These are phyloP conservation scores for Rhabdornis inornatus DNA, from an alignment of 2,113 vertebrate species.

Conservation along the genomic window DNA sequence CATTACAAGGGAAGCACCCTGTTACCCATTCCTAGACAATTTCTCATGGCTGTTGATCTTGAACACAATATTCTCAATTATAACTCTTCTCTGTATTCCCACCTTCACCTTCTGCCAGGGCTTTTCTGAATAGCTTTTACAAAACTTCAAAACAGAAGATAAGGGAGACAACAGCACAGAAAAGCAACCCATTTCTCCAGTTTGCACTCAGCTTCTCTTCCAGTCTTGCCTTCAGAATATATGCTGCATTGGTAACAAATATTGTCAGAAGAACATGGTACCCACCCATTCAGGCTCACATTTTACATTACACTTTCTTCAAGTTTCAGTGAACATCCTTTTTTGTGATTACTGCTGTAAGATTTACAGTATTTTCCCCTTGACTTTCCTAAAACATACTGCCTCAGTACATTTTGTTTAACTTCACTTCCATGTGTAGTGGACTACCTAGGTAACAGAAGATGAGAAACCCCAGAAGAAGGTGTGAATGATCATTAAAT, in stretches of 20 bases:
- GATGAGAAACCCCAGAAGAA: background rate
- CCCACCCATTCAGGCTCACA: background rate
- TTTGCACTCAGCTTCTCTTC: background rate
- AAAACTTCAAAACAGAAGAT: background rate
- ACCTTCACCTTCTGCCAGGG: background rate
- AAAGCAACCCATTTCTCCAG: background rate
- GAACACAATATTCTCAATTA: background rate
- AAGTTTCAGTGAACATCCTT: background rate
- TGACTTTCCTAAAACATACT: background rate
- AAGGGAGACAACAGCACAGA: background rate
- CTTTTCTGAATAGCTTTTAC: background rate
- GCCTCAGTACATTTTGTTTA: background rate
- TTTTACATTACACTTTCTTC: background rate
- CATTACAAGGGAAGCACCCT: background rate
- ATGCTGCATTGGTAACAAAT: background rate
- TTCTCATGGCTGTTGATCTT: background rate
- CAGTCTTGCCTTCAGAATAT: background rate
- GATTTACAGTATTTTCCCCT: background rate
- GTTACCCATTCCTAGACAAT: background rate
- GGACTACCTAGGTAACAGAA: background rate
- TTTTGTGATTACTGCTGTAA: background rate
- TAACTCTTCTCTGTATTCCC: background rate
- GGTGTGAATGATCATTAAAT: background rate
- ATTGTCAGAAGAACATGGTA: background rate
- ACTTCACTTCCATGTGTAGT: background rate